A percentile compares a stretch with the other conserved stretches of the same genome.
Conservation (phyloP, 1,140 invertebrate genomes). For the Panagrolaimus sp. region DNA sequence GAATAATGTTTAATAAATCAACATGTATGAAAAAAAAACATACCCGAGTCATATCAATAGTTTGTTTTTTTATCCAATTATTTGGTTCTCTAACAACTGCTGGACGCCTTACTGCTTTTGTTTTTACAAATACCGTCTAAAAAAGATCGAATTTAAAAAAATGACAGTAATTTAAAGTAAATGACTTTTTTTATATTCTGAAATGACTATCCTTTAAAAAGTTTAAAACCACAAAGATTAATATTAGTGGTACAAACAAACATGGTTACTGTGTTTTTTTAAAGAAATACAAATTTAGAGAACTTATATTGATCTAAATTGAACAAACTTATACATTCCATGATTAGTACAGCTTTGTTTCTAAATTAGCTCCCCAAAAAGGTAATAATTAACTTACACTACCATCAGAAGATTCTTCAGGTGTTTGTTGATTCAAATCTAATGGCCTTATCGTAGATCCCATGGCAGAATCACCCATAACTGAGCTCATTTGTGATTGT, state of each 20-base stretch:
- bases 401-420: not conserved
- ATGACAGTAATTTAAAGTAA: too few relatives aligned
- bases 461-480: not conserved
- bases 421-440: not conserved
- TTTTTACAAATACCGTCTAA: slow-evolving; percentile 9
- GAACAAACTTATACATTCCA: too few relatives aligned
- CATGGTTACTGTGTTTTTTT: too few relatives aligned
- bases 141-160: not conserved
- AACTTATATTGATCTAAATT: too few relatives aligned
- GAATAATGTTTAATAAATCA: not conserved
- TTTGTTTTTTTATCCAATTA: not conserved
- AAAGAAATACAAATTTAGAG: too few relatives aligned
- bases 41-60: not conserved
- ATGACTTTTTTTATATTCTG: too few relatives aligned
- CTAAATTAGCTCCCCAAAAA: not conserved
- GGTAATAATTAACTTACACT: not conserved
- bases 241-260: too few relatives aligned
- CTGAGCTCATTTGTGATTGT: slow-evolving; percentile 1
- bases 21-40: not conserved
- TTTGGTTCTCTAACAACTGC: not conserved
- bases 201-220: too few relatives aligned
- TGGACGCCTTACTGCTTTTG: not conserved
- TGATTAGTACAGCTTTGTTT: too few relatives aligned
- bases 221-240: too few relatives aligned
- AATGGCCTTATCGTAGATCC: not conserved